phyloP scores from a whole-genome alignment of 2,113 vertebrate genomes.

The Pollachius pollachius region DNA sequence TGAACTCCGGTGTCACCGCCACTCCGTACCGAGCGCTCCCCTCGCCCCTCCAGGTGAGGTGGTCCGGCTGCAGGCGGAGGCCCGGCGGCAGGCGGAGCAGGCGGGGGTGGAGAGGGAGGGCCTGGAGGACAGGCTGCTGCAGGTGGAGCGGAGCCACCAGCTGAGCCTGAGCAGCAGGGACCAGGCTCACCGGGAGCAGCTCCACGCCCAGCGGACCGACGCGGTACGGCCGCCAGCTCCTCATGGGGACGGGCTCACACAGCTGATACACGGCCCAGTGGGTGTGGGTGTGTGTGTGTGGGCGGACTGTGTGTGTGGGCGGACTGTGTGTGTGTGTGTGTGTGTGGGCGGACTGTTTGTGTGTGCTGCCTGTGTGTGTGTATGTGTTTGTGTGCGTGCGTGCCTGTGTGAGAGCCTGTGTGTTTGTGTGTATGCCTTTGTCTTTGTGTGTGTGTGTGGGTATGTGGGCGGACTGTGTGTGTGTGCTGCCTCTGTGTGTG shows the following conservation, averaged over 20 bases:
- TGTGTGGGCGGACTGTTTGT: no score
- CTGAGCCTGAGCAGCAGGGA: conserved; percentile 61
- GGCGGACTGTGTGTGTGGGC: no score
- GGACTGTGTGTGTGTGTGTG: no score
- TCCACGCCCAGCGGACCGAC: conserved; percentile 64
- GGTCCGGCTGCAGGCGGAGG: conserved; percentile 51
- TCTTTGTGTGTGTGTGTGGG: background rate
- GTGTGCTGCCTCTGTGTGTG: background rate
- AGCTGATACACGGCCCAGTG: background rate
- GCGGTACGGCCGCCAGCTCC: conserved; percentile 62
- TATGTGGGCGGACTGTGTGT: conserved; percentile 1
- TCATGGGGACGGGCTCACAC: background rate
- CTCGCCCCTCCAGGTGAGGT: conserved; percentile 55
- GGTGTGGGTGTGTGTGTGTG: background rate
- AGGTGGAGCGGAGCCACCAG: conserved; percentile 63
- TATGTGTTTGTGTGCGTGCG: no score
- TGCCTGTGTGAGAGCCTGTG: no score
- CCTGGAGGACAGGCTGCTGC: conserved; percentile 58
- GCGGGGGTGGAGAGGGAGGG: conserved; percentile 55
- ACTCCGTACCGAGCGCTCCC: no score
- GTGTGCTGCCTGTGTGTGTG: no score
- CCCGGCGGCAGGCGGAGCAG: conserved; percentile 54
- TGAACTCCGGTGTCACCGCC: no score
- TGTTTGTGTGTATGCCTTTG: background rate
- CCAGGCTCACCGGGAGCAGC: conserved; percentile 66